Evolutionary conservation across 2,113 vertebrate species (phyloP).

Genomic region (Prionailurus viverrinus): DNA sequence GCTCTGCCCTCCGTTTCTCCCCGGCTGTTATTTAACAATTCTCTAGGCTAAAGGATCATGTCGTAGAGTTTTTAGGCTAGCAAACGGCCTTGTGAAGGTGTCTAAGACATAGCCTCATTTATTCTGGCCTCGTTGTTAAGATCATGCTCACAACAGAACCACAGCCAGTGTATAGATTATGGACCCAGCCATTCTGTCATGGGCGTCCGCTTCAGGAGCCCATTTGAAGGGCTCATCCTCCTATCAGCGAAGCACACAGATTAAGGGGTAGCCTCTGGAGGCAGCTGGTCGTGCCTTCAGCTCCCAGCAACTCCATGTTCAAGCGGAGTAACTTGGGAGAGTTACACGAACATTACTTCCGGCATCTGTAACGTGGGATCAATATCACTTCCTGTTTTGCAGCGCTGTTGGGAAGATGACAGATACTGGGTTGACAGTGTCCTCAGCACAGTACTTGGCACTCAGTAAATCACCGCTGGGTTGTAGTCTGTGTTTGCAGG

Average conservation of each 20-base stretch:
- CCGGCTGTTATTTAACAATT: conserved; percentile 24
- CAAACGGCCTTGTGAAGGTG: conserved; percentile 10
- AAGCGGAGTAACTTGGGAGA: not conserved
- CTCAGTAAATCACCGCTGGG: not conserved
- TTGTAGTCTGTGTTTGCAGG: not conserved
- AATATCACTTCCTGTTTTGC: not conserved
- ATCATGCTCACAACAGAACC: not conserved
- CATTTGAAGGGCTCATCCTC: not conserved
- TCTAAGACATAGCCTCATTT: conserved; percentile 28
- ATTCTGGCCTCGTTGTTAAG: not conserved
- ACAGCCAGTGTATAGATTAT: not conserved
- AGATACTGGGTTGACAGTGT: not conserved
- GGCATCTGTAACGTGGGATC: not conserved
- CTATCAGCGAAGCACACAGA: not conserved
- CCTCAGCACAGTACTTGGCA: not conserved
- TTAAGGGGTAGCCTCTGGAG: not conserved
- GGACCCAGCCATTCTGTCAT: not conserved
- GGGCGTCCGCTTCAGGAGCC: not conserved
- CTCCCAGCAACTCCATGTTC: not conserved
- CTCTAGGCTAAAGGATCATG: not conserved
- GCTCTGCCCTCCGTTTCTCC: not conserved
- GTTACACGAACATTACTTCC: not conserved
- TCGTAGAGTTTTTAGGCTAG: not conserved
- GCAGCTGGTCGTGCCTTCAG: not conserved
- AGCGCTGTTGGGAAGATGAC: not conserved